Percentiles rank a stretch among this genome's conserved stretches.
Evolutionary conservation across 2,113 vertebrate species (phyloP).

Genomic region (Tychaedon coryphoeus): DNA sequence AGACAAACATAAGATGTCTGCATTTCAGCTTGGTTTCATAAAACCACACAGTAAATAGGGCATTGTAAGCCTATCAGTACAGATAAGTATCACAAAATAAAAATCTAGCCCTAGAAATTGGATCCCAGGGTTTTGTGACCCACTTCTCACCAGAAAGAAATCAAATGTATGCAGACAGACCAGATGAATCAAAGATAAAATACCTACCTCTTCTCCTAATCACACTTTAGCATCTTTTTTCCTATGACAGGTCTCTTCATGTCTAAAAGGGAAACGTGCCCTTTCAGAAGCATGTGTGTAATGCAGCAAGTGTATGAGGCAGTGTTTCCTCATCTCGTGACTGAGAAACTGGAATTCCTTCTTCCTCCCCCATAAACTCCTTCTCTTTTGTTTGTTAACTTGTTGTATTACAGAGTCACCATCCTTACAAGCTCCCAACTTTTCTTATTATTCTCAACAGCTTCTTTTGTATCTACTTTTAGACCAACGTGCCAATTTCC

Average conservation of each 20-base stretch:
- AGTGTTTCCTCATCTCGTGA: background rate
- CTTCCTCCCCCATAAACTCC: conserved; percentile 1
- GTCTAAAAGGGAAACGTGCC: background rate
- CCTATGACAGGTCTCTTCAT: background rate
- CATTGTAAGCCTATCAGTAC: background rate
- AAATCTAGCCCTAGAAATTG: background rate
- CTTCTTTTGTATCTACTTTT: background rate
- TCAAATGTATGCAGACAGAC: background rate
- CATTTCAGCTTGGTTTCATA: background rate
- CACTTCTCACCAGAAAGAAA: background rate
- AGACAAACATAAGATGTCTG: background rate
- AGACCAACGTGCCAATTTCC: background rate
- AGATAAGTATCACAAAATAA: background rate
- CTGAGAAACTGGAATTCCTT: conserved; percentile 37
- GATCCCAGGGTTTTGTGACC: background rate
- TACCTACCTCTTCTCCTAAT: background rate
- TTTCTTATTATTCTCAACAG: background rate
- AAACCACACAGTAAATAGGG: background rate
- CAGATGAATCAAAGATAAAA: background rate
- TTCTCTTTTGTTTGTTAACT: background rate
- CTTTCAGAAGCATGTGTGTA: background rate
- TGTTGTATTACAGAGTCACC: background rate
- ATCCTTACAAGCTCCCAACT: background rate
- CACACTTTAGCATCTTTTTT: background rate
- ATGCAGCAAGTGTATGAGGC: background rate